Base-by-base conservation (phyloP, 1,140 invertebrate species). In the Heliconius nattereri region DNA sequence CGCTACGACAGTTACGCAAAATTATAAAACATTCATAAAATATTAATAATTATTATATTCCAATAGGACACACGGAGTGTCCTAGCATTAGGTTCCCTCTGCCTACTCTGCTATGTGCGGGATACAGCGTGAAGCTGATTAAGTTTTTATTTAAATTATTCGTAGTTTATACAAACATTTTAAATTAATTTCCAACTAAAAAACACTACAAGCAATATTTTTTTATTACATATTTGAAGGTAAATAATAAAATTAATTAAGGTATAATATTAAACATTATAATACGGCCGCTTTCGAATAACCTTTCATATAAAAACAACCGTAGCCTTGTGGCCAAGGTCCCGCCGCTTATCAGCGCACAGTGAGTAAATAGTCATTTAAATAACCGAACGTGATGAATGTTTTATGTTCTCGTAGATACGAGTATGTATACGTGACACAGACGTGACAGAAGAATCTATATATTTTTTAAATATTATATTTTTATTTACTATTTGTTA, bases 331-430 rank as follows among this genome's bases (percentile, higher is more conserved):
- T 29, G 60, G 26, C 60, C 60, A 66, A 66, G 60, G 60, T 26
- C 60, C 71, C 71, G 35, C 7, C 29, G 71, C 71, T 71, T 71
- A 71, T 71, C 71, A 71, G 71, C 70, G 29, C 71, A 37, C 35
- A 32, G 71, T 37, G 8, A 71, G 35, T 37, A 71, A 71, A 71
- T 71, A 71, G 71, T 37, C 29, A 71, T 71, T 71, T 71, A 71
- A 71, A 71, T 71, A 71, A 37, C 19, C 71, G 32, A 71, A 71
- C 71, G 71, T 71, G 71, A 71, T 37, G 37, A 37, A 37, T 37
- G 29, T 71, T 71, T 71, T 71, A 71, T 71, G 70, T 71, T 71
- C 35, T 71, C 32, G n/a, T 71, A 71, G 70, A 37, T 71, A 52
- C 6, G 19, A 11, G 23, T 71, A 16, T 32, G 11, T 71, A 71